A percentile compares a stretch with the other conserved stretches of the same genome.
phyloP scores from a whole-genome alignment of 2,888 invertebrate genomes.

The Pristionchus japonicus region DNA sequence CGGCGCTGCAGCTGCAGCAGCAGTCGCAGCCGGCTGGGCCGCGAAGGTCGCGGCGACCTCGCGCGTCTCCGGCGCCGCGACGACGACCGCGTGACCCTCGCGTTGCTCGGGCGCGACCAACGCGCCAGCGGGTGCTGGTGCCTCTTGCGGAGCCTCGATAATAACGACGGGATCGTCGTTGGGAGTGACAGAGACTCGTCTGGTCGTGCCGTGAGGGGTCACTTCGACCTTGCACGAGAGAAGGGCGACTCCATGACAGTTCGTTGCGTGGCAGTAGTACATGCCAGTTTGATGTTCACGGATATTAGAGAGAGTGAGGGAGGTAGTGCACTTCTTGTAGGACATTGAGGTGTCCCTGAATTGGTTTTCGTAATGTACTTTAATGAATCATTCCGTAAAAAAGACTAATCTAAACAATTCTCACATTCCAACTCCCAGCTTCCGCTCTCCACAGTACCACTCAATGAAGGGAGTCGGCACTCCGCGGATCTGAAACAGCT shows the following conservation, averaged over 20 bases:
- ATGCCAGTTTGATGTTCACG: conserved; percentile 54
- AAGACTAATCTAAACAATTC: neutral
- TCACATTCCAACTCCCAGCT: conserved; percentile 56
- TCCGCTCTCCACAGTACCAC: conserved; percentile 60
- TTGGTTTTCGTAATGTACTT: neutral
- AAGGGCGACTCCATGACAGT: conserved; percentile 59
- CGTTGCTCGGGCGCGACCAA: conserved; percentile 6
- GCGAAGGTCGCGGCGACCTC: conserved; percentile 38
- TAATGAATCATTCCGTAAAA: neutral
- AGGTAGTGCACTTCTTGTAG: conserved; percentile 56
- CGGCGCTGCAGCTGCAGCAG: neutral
- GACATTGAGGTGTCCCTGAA: conserved; percentile 61
- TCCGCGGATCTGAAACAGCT: neutral
- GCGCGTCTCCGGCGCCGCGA: neutral
- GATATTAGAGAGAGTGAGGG: conserved; percentile 57
- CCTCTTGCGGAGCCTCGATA: neutral
- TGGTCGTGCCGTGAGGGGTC: neutral
- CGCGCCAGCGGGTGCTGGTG: neutral
- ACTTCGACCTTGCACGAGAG: conserved; percentile 51
- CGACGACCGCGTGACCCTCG: neutral
- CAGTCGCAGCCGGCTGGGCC: neutral
- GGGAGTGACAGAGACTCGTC: conserved; percentile 6
- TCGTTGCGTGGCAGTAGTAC: conserved; percentile 63
- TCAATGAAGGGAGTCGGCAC: conserved; percentile 62
- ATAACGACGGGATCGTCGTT: conserved; percentile 27